phyloP scores from a whole-genome alignment of 1,140 invertebrate genomes.

The Pseudoatta argentina region DNA sequence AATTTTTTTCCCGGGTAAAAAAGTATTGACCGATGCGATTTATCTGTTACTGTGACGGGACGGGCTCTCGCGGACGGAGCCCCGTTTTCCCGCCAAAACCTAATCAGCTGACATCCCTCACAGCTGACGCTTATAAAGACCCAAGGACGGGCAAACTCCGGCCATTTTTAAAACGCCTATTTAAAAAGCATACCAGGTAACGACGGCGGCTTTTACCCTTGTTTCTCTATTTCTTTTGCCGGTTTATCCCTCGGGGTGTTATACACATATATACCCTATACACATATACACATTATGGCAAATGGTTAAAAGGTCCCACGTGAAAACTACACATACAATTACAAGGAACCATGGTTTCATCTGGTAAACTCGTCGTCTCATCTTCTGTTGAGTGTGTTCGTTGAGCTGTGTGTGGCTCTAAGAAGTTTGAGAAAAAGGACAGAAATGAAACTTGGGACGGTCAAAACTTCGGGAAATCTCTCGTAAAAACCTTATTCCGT shows the following conservation, averaged over 20 bases:
- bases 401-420: neutral
- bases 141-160: slow-evolving; percentile 40
- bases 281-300: neutral
- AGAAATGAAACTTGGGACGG: neutral
- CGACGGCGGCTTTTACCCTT: slow-evolving; percentile 22
- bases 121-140: slow-evolving; percentile 54
- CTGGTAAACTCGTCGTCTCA: slow-evolving; percentile 28
- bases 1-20: neutral
- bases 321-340: neutral
- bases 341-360: neutral
- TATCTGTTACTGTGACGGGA: neutral
- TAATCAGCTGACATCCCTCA: slow-evolving; percentile 72
- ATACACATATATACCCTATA: neutral
- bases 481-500: slow-evolving; percentile 45
- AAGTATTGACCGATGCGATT: neutral
- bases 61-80: neutral
- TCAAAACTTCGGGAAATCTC: slow-evolving; percentile 18
- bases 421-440: slow-evolving; percentile 12
- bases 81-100: slow-evolving; percentile 74
- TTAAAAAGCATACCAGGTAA: slow-evolving; percentile 72
- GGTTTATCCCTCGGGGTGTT: slow-evolving; percentile 35
- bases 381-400: slow-evolving; percentile 20
- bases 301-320: neutral
- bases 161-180: slow-evolving; percentile 81
- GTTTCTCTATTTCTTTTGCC: slow-evolving; percentile 18